A percentile compares a stretch with the other conserved stretches of the same genome.
These are phyloP conservation scores for Enteromius trimaculatus DNA, from an alignment of 2,797 vertebrate species.

Conservation along the genomic window DNA sequence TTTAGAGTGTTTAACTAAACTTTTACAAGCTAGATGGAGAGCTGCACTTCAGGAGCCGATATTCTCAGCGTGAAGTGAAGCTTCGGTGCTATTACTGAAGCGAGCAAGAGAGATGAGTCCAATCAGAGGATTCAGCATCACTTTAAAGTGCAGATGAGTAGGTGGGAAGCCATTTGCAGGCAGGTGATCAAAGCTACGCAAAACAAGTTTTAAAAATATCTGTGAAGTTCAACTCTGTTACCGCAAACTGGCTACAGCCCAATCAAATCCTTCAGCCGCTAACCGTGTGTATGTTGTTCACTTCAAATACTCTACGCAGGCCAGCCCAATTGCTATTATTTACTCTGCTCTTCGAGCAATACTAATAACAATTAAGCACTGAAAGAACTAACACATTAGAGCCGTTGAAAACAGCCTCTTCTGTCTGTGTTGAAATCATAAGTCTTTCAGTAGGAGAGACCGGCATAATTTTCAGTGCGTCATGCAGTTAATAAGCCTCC, in stretches of 20 bases:
- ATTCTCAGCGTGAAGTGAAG: constrained; percentile 11
- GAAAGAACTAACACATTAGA: constrained; percentile 1
- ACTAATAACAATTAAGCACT: background rate
- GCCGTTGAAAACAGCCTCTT: background rate
- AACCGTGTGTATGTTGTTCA: constrained; percentile 14
- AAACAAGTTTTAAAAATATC: constrained; percentile 37
- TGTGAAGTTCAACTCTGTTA: constrained; percentile 7
- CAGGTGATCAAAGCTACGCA: constrained; percentile 34
- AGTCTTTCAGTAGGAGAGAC: constrained; percentile 19
- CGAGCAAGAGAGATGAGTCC: constrained; percentile 6
- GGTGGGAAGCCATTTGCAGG: constrained; percentile 35
- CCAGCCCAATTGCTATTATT: background rate
- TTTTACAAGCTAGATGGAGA: background rate
- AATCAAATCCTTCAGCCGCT: constrained; percentile 11
- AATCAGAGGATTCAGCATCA: constrained; percentile 24
- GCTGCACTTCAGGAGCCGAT: background rate
- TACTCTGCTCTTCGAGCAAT: background rate
- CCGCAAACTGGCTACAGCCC: constrained; percentile 14
- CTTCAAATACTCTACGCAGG: constrained; percentile 2
- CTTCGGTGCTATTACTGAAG: constrained; percentile 22
- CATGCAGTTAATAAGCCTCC: constrained; percentile 32
- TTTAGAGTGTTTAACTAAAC: constrained; percentile 7
- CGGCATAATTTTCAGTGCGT: background rate
- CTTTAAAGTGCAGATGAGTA: constrained; percentile 36
- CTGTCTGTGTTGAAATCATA: background rate